Evolutionary conservation across 30 jellyfish, hydroid and myxozoan species (phyloP), one percentile per base, ranked within the genome.

Genomic region (Hydra vulgaris): DNA sequence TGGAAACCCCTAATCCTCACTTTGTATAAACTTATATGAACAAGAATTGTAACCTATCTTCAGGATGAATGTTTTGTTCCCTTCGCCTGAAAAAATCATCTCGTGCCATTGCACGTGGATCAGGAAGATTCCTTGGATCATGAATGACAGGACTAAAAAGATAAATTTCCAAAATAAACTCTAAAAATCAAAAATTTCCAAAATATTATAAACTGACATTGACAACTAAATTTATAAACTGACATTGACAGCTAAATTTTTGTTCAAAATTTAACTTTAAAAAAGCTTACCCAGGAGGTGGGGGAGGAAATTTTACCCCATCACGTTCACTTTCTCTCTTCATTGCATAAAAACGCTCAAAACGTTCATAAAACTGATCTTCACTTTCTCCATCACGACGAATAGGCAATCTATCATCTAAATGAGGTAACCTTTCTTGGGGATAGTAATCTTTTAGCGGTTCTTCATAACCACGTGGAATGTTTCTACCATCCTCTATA

Each of bases 361-460:
- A 80, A 21, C 87, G 68, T 3, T 66, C 83, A 53, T 80, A 80
- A 23, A 27, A 80, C 26, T 26, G 70, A 52, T 80, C 87, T 70
- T 80, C 87, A 5, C 83, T 15, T 80, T 80, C 87, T 1, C 83
- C 83, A 23, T 66, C 72, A 15, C 72, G 21, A 25, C 83, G 55
- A 15, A 71, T 82, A 1, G 87, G 87, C 25, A 69, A 52, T 40
- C 85, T 55, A 12, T 68, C 75, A 8, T 68, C 75, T n/a, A 23
- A 1, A n/a, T 20, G 15, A n/a, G 75, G 75, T 3, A n/a, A 16
- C 16, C 27, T 7, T 15, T 68, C 75, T 8, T 15, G 5, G 61
- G 61, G 61, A 40, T 40, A 12, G 61, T 40, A 40, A 40, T 40
- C 61, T 40, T 40, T 40, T 40, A 12, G 61, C 12, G 61, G 61